Evolutionary conservation across 1,140 invertebrate species (phyloP).

Genomic region (Nylanderia fulva): DNA sequence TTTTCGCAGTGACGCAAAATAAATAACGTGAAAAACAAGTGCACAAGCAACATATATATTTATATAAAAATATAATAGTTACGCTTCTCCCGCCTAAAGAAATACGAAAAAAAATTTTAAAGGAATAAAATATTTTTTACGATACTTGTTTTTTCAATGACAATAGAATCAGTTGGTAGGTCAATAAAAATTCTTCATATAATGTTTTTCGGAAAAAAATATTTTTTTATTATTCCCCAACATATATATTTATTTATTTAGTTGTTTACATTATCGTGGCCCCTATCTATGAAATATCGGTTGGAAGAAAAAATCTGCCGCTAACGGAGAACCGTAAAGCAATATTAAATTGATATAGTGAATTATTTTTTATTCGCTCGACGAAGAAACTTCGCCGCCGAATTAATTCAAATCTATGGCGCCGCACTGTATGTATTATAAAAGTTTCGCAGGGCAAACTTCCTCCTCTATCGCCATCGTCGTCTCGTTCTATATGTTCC

Average conservation of each 20-base stretch:
- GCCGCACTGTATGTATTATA: constrained; percentile 65
- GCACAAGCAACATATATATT: neutral
- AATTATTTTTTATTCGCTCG: constrained; percentile 77
- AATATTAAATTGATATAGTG: constrained; percentile 78
- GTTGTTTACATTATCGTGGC: neutral
- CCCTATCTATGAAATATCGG: neutral
- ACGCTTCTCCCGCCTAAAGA: neutral
- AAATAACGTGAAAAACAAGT: neutral
- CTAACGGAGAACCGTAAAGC: constrained; percentile 49
- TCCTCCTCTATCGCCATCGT: constrained; percentile 20
- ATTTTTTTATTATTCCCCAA: neutral
- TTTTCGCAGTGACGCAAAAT: neutral
- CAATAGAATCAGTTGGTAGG: neutral
- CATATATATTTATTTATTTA: neutral
- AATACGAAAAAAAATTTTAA: neutral
- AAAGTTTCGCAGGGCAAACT: constrained; percentile 68
- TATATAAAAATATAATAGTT: constrained; percentile 8
- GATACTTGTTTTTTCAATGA: neutral
- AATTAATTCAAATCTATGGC: constrained; percentile 79
- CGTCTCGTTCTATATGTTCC: constrained; percentile 16
- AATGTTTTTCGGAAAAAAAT: neutral
- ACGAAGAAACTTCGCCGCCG: constrained; percentile 75
- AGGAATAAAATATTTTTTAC: neutral
- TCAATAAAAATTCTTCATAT: neutral
- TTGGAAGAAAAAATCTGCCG: constrained; percentile 4